These are phyloP conservation scores for Eremophila alpestris DNA, from an alignment of 2,797 vertebrate species.

Conservation along the genomic window DNA sequence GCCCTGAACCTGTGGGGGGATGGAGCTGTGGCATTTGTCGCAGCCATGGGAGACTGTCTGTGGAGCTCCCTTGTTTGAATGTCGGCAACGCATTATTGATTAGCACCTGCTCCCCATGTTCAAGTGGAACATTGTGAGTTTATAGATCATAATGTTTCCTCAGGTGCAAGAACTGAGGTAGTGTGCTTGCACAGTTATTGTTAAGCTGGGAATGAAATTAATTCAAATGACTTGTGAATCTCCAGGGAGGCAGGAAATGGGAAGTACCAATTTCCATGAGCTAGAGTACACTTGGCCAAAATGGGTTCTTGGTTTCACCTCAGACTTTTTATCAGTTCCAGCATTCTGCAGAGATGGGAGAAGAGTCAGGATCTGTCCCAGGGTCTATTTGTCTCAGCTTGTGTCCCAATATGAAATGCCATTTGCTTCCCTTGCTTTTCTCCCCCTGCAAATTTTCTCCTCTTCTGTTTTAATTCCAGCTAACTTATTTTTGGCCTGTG, in stretches of 20 bases:
- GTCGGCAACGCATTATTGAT: constrained; percentile 24
- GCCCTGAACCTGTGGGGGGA: background rate
- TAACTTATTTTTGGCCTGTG: constrained; percentile 52
- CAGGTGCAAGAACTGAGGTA: constrained; percentile 39
- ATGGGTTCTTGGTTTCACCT: background rate
- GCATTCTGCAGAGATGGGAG: background rate
- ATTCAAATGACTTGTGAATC: constrained; percentile 21
- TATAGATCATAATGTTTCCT: constrained; percentile 56
- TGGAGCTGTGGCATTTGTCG: fast-evolving
- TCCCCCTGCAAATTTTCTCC: constrained; percentile 4
- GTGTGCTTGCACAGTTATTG: background rate
- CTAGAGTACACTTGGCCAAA: background rate
- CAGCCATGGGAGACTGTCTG: background rate
- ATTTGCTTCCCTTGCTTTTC: background rate
- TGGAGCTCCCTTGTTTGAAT: constrained; percentile 15
- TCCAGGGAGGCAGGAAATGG: background rate
- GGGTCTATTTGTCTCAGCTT: background rate
- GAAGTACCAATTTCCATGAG: constrained; percentile 28
- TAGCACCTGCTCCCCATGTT: constrained; percentile 38
- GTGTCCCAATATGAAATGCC: fast-evolving
- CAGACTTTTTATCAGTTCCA: background rate
- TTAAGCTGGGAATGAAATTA: constrained; percentile 39
- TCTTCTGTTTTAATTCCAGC: constrained; percentile 30
- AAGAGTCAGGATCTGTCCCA: background rate
- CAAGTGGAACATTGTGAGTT: constrained; percentile 38